Conservation (phyloP, 2,888 invertebrate species). For the Cancer borealis region DNA sequence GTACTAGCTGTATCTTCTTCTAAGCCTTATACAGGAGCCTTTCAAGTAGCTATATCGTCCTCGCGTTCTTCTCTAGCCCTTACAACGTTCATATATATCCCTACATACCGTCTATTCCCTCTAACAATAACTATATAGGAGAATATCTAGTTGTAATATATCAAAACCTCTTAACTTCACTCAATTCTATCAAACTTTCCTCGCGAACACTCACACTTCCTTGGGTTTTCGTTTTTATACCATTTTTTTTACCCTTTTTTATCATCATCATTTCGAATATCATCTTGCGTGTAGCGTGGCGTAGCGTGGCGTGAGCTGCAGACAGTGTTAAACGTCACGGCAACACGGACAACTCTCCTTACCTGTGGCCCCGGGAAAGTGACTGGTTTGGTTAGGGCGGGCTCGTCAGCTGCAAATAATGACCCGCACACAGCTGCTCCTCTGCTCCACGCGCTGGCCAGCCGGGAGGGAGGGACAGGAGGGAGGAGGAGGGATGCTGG, state of each 20-base stretch:
- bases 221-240: not conserved
- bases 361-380: not conserved
- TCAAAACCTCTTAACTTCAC: no score
- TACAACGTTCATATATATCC: no score
- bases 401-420: slow-evolving; percentile 14
- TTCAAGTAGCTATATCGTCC: no score
- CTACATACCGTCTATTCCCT: no score
- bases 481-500: not conserved
- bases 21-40: no score
- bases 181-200: not conserved
- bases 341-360: not conserved
- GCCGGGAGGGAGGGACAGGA: not conserved
- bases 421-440: slow-evolving; percentile 2
- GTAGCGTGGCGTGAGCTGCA: not conserved
- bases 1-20: no score
- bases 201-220: not conserved
- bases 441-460: slow-evolving; percentile 22
- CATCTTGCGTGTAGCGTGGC: not conserved
- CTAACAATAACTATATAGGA: no score
- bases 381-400: not conserved
- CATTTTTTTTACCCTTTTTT: not conserved
- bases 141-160: no score
- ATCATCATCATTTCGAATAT: not conserved
- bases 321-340: not conserved
- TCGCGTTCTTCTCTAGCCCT: no score